Evolutionary conservation across 2,888 invertebrate species (phyloP), one percentile per base, ranked within the genome.

Genomic region (Desoria tigrina): DNA sequence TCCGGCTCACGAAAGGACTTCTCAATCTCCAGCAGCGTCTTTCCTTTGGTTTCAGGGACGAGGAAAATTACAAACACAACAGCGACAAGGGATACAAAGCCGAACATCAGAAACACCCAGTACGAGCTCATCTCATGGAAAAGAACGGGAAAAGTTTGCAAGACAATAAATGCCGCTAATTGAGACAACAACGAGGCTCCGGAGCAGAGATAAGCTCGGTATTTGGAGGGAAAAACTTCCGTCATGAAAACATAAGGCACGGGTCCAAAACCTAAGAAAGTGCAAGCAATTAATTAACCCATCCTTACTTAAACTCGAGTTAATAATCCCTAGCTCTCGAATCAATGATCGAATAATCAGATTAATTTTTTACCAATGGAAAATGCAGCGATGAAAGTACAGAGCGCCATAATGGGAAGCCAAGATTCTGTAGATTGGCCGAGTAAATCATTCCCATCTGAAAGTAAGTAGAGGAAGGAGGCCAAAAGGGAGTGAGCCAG

Each of bases 41-140:
- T 86, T 14, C 88, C 88, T 77, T 87, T 88, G 0, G 88, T 88
- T 79, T 88, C 88, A 0, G 88, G 88, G 0, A 88, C 84, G 65
- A 80, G 81, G 68, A 83, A 78, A 2, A 66, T 2, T 9, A 68
- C 67, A 39, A 74, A 61, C 50, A 82, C 68, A 69, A 82, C 76
- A 75, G 84, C 84, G 75, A 84, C 83, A 69, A 84, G 74, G 18
- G 84, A 83, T 26, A 85, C 85, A 1, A 81, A 79, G 0, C 83
- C 83, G 70, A 85, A 85, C 28, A 83, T 80, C 84, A 84, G 85
- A 77, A 85, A 86, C 1, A 83, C 83, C n/a, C 84, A 81, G 68
- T 83, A 81, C 39, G 81, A 81, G 1, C 84, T 84, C 59, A 84
- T 80, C 74, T 79, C 79, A 72, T 83, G 81, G 16, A 84, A 83